A percentile compares a stretch with the other conserved stretches of the same genome.
Conservation (phyloP, 1,140 invertebrate genomes). For the Andricus grossulariae region DNA sequence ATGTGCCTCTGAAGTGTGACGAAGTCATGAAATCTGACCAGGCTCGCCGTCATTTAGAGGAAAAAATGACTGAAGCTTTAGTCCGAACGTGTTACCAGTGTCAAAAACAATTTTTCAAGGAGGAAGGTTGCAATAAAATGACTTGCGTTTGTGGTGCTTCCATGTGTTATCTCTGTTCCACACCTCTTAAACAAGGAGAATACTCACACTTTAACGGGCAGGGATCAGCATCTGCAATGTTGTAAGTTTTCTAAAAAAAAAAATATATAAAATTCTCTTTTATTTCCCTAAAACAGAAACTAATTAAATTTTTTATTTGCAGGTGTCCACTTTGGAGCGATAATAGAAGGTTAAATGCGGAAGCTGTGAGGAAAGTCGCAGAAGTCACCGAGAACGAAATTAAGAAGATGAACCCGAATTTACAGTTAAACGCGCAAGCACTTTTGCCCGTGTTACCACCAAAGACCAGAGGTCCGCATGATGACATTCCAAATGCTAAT, state of each 20-base stretch:
- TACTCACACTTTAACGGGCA: slow-evolving; percentile 80
- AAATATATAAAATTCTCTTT: background rate
- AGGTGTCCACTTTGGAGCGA: slow-evolving; percentile 59
- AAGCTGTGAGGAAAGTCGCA: slow-evolving; percentile 71
- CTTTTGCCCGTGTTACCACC: slow-evolving; percentile 56
- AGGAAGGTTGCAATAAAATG: slow-evolving; percentile 84
- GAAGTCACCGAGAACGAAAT: slow-evolving; percentile 65
- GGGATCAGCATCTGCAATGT: slow-evolving; percentile 56
- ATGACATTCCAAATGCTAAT: slow-evolving; percentile 47
- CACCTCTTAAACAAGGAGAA: slow-evolving; percentile 72
- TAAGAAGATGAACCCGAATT: slow-evolving; percentile 58
- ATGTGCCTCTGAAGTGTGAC: slow-evolving; percentile 80
- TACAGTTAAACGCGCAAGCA: slow-evolving; percentile 55
- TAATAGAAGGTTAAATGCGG: slow-evolving; percentile 65
- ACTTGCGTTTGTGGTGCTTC: slow-evolving; percentile 81
- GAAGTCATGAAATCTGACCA: slow-evolving; percentile 79
- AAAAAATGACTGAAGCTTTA: slow-evolving; percentile 81
- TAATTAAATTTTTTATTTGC: slow-evolving; percentile 5
- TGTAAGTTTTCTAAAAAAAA: slow-evolving; percentile 47
- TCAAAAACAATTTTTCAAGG: slow-evolving; percentile 79
- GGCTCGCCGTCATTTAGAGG: slow-evolving; percentile 79
- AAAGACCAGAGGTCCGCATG: slow-evolving; percentile 53
- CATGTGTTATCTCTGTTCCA: slow-evolving; percentile 83
- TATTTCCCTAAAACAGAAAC: background rate
- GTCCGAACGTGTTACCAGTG: slow-evolving; percentile 80